Base-by-base conservation (phyloP, 2,113 vertebrate genomes). In the Chaetodon trifascialis region DNA sequence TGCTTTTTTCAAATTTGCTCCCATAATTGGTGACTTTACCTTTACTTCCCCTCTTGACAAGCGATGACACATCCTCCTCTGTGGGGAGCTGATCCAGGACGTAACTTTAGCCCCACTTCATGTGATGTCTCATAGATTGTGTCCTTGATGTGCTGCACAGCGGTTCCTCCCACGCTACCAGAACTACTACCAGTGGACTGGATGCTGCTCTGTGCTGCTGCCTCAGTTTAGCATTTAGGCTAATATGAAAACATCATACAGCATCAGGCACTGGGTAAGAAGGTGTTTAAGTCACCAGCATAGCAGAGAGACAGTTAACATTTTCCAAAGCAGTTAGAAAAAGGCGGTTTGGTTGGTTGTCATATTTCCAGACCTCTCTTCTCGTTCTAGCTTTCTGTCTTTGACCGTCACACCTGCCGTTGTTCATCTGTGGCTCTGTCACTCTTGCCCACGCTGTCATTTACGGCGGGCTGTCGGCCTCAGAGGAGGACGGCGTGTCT, bases 401-500 rank as follows among this genome's bases (percentile, higher is more conserved):
- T 8, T 47, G 15, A 16, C 46, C 30, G 40, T 46, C 73, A 60
- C 65, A 63, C 72, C 17, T n/a, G 1, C 10, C 38, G 25, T 30
- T 73, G 30, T 73, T 59, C 55, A 1, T 52, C 38, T 23, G n/a
- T 25, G 68, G 36, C 3, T 60, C 54, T 25, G 74, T 78, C 46
- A 9, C 67, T 14, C 19, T 46, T 15, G 46, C 68, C 44, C 67
- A 68, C 55, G 8, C 44, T 47, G 55, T 64, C 58, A 11, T 70
- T 80, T 73, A 17, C 19, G 23, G 76, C 10, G 25, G 15, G 60
- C 73, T 69, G 34, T 62, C 12, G 2, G 40, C 54, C 79, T 80
- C 73, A 0, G 73, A 54, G 62, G 74, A 82, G 14, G 5, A 40
- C 70, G 15, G 36, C 34, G 4, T 23, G 19, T 59, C 49, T 85